These are phyloP conservation scores for Cryptomyrus ogoouensis DNA, from an alignment of 2,113 vertebrate genomes.

Conservation along the genomic window DNA sequence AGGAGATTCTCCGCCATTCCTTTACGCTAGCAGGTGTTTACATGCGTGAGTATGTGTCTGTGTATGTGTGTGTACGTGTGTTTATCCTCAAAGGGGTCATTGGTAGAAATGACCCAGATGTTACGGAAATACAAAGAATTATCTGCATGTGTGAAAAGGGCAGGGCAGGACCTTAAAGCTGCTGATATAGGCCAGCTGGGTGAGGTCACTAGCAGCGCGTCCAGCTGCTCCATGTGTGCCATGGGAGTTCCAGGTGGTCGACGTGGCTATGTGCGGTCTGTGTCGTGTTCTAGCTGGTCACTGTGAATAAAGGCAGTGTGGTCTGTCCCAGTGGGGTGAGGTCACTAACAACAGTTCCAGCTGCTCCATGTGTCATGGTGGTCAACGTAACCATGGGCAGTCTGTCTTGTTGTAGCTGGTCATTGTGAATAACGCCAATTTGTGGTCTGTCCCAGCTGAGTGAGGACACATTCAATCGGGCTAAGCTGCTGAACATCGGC, in stretches of 20 bases:
- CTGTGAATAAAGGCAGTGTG: not conserved
- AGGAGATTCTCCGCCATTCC: not conserved
- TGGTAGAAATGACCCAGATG: conserved; percentile 48
- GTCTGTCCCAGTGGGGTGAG: conserved; percentile 73
- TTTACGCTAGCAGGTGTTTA: not conserved
- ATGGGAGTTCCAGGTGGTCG: conserved; percentile 22
- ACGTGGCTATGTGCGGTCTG: not conserved
- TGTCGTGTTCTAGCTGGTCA: not conserved
- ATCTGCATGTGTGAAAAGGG: conserved; percentile 18
- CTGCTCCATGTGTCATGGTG: not conserved
- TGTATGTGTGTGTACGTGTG: not conserved
- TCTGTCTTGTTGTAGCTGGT: not conserved
- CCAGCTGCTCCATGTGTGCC: not conserved
- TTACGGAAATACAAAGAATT: conserved; percentile 55
- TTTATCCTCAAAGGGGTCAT: conserved; percentile 47
- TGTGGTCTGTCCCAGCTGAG: conserved; percentile 65
- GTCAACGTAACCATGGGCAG: not conserved
- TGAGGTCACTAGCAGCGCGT: too few species aligned
- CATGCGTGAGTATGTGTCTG: not conserved
- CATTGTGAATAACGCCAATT: not conserved
- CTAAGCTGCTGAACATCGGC: conserved; percentile 91
- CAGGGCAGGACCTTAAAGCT: not conserved
- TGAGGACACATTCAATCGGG: conserved; percentile 93
- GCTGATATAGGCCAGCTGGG: too few species aligned
- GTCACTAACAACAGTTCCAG: conserved; percentile 56